Conservation (phyloP, 37 sponge, comb jelly and placozoan species). For the Spongilla lacustris region DNA sequence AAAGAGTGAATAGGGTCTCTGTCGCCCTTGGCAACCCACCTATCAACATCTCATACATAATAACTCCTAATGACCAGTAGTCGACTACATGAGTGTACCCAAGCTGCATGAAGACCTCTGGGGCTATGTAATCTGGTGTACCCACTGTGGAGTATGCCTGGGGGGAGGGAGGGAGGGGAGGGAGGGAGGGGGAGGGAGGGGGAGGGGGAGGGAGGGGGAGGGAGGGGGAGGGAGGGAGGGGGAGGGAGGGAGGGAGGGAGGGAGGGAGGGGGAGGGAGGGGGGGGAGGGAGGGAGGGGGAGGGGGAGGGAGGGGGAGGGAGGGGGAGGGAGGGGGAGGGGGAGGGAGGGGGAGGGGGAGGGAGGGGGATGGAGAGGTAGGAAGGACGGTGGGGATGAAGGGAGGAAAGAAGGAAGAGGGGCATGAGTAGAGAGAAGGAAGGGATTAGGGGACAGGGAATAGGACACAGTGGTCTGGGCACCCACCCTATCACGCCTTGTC, state of each 20-base stretch:
- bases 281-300: background rate
- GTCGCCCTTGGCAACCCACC: conserved; percentile 56
- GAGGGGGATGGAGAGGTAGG: background rate
- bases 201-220: background rate
- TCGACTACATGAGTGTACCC: conserved; percentile 90
- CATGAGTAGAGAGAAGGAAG: background rate
- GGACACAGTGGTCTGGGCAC: background rate
- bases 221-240: background rate
- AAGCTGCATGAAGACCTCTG: conserved; percentile 94
- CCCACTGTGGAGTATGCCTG: background rate
- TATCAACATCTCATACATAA: conserved; percentile 98
- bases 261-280: background rate
- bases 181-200: background rate
- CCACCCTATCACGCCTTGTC: conserved; percentile 81
- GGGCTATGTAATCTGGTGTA: conserved; percentile 99
- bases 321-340: too few species aligned
- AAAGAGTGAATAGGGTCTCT: background rate
- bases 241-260: background rate
- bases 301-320: too few species aligned
- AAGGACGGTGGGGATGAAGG: background rate
- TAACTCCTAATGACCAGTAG: conserved; percentile 98
- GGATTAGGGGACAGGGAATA: background rate
- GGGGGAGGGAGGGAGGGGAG: background rate
- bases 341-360: too few species aligned
- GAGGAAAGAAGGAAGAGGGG: background rate